Base-by-base conservation (phyloP, 2,888 invertebrate genomes). In the Athalia rosae region DNA sequence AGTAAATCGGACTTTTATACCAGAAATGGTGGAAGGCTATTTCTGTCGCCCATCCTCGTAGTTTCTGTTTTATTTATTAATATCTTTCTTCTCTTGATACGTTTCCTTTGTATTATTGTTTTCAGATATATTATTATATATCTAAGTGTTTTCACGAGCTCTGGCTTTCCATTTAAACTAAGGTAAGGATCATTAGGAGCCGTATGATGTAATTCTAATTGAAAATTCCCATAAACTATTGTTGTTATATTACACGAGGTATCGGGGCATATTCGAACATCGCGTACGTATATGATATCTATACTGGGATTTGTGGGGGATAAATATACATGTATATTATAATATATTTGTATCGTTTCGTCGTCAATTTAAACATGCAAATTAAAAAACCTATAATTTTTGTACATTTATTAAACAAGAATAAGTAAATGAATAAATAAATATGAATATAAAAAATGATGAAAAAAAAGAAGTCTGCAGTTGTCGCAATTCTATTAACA, bases 341-440 rank as follows among this genome's bases (percentile, higher is more conserved):
- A 28, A 28, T 28, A 28, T 28, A 28, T 28, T 28, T 28, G 7
- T 41, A 62, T 59, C 7, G 4, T 15, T n/a, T 50, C 61, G 61
- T 61, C 47, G 62, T 47, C 48, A 61, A 74, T 41, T 43, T 59
- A 41, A 15, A 7, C 59, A 15, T 61, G 71, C 11, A 13, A 71
- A 74, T 48, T 15, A 45, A 28, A 48, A n/a, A 74, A 50, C 9
- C n/a, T 74, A 48, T 74, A 62, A 50, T 74, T 62, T 61, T 74
- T 62, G 74, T 62, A 61, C 61, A 71, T 71, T 71, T 71, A 58
- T 56, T 58, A 58, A 56, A 50, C 11, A 67, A 45, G 5, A 15
- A 53, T 53, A 61, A 61, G 11, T 7, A 13, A 13, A 28, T 28
- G 13, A 13, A 61, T 61, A 13, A n/a, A 2, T 53, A n/a, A 53